These are phyloP conservation scores for Gavialis gangeticus DNA, from an alignment of 2,113 vertebrate genomes.

Conservation along the genomic window DNA sequence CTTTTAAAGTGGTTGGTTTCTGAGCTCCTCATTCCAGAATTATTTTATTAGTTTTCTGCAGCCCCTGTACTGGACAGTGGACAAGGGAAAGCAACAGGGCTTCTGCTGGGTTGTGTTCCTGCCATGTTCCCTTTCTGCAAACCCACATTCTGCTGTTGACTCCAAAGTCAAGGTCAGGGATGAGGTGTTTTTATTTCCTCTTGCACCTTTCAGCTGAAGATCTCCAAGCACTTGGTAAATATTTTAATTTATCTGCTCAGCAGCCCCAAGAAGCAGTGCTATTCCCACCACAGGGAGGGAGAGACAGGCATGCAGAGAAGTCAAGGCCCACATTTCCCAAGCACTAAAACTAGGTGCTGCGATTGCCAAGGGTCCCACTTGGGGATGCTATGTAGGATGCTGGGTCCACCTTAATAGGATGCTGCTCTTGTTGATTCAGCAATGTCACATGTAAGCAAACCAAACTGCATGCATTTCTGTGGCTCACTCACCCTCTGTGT, in stretches of 20 bases:
- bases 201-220: not conserved
- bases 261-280: not conserved
- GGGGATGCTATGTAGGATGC: not conserved
- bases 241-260: not conserved
- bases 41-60: not conserved
- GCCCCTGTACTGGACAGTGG: constrained; percentile 67
- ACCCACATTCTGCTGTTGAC: constrained; percentile 10
- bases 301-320: not conserved
- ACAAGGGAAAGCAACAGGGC: not conserved
- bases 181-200: not conserved
- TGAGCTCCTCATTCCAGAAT: not conserved
- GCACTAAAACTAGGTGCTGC: not conserved
- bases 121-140: not conserved
- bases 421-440: not conserved
- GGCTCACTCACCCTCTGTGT: not conserved
- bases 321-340: not conserved
- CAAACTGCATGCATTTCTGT: not conserved
- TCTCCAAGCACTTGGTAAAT: not conserved
- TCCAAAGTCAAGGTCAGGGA: not conserved
- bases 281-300: not conserved
- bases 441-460: not conserved
- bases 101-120: constrained; percentile 13
- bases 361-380: not conserved
- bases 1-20: not conserved
- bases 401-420: not conserved